Base-by-base conservation (phyloP, 2,113 vertebrate genomes). In the Callithrix jacchus region DNA sequence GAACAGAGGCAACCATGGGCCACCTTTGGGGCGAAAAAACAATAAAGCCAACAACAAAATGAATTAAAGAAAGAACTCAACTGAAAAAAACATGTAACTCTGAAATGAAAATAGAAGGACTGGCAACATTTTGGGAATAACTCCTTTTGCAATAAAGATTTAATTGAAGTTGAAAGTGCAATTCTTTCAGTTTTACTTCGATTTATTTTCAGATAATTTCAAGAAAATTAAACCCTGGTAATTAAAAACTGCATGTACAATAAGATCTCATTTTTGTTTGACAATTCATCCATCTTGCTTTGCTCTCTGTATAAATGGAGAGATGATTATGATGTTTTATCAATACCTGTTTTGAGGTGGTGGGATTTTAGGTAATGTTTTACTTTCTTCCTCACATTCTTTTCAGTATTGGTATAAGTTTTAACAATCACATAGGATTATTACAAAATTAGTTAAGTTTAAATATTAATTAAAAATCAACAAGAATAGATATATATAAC, bases 401-500 rank as follows among this genome's bases (percentile, higher is more conserved):
- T 81, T 27, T 64, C 52, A 76, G 42, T 37, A 84, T 13, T 88
- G 37, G 20, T 87, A 6, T 61, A 40, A 71, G 37, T 93, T 94
- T 81, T 5, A 73, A 27, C 58, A 88, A 71, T 45, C 27, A 89
- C 12, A 49, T 13, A 35, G 17, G 42, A 11, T 37, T 70, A 83
- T 10, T 54, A 76, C 5, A 37, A 70, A 93, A 82, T 73, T 6
- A 93, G 40, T 30, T 37, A 79, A 85, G 17, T 45, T 58, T 37
- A 25, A 83, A 82, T 58, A 58, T 47, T 73, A 96, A 61, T 92
- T 66, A 73, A 61, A 95, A 85, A 56, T n/a, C 35, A 91, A 30
- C 21, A 92, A 73, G 16, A 97, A 66, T 45, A 94, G 89, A 92
- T 70, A 94, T 3, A n/a, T 32, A 6, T 74, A 95, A 96, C 12